Conservation (phyloP, 1,140 invertebrate genomes). For the Wasmannia auropunctata region DNA sequence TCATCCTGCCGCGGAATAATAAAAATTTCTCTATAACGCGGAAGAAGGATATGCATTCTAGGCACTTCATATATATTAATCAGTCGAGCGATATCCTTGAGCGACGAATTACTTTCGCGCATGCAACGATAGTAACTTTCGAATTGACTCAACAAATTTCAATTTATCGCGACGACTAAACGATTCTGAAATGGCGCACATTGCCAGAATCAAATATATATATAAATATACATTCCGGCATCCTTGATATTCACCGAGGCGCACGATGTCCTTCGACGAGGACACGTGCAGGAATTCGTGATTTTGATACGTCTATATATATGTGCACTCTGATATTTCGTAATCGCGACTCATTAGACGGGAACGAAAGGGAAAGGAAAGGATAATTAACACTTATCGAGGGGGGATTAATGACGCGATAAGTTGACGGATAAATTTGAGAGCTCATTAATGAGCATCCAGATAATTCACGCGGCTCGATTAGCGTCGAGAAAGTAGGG, state of each 20-base stretch:
- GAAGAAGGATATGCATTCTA: neutral
- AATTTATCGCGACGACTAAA: neutral
- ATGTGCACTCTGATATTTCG: neutral
- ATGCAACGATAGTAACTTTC: neutral
- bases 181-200: neutral
- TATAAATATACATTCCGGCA: neutral
- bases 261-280: neutral
- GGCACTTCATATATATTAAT: neutral
- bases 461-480: constrained; percentile 9
- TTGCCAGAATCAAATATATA: neutral
- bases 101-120: neutral
- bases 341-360: neutral
- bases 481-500: constrained; percentile 27
- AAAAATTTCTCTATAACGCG: neutral
- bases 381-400: constrained; percentile 21
- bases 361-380: neutral
- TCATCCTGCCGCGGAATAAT: neutral
- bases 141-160: neutral
- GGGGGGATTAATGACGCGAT: constrained; percentile 14
- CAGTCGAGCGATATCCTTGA: neutral
- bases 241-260: constrained; percentile 1
- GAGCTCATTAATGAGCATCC: constrained; percentile 10
- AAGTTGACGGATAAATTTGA: constrained; percentile 32
- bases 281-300: neutral
- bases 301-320: neutral